phyloP scores from a whole-genome alignment of 2,797 vertebrate genomes.

The Syngnathus acus region DNA sequence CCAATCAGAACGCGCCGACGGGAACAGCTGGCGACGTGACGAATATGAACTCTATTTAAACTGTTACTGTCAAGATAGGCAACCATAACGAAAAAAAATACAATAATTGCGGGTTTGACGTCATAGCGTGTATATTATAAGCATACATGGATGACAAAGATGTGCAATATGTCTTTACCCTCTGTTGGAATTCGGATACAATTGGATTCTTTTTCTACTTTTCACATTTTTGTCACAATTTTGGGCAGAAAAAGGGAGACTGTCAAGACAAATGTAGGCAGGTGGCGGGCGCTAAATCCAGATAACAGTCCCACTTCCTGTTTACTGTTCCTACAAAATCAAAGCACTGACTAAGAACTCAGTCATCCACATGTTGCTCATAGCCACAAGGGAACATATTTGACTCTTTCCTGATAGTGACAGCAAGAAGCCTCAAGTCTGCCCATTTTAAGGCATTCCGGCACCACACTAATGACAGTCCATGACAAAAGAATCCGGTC shows the following conservation, averaged over 20 bases:
- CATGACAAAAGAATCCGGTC: too few relatives aligned
- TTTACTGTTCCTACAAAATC: neutral
- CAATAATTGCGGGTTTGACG: neutral
- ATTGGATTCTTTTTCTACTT: too few relatives aligned
- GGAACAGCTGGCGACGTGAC: neutral
- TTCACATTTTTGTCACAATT: too few relatives aligned
- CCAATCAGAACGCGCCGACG: conserved; percentile 1
- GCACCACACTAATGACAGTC: too few relatives aligned
- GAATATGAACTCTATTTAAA: neutral
- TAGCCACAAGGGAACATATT: neutral
- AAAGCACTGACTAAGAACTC: neutral
- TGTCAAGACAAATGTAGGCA: too few relatives aligned
- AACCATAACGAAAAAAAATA: neutral
- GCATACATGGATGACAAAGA: too few relatives aligned
- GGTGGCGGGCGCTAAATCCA: neutral
- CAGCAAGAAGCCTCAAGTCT: neutral
- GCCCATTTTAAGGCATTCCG: neutral
- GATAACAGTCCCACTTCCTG: neutral
- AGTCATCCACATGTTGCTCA: neutral
- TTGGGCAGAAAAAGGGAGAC: too few relatives aligned
- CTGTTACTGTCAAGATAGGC: neutral
- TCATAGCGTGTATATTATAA: too few relatives aligned
- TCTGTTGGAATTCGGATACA: too few relatives aligned
- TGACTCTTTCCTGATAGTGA: neutral
- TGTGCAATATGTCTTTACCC: too few relatives aligned